Evolutionary conservation across 2,113 vertebrate genomes (phyloP), one percentile per base, ranked within the genome.

Genomic region (Thunnus thynnus): DNA sequence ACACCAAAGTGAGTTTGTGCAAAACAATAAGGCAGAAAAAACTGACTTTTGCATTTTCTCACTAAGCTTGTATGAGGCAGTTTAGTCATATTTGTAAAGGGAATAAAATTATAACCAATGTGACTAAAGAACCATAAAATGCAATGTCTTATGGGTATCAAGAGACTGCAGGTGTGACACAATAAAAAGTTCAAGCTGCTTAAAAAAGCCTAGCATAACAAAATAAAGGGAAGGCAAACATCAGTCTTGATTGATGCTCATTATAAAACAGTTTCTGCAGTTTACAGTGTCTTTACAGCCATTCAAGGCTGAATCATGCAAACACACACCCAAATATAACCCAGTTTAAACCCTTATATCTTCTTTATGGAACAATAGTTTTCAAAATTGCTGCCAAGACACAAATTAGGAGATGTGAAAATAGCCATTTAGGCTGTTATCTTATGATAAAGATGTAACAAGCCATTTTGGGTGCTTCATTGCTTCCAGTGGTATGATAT

Each of bases 1-100:
- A 76, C 66, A 78, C 41, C 68, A 76, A 61, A 80, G 54, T 71
- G 67, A 85, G 50, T 84, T 68, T 68, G 52, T 20, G 25, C 36
- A 20, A n/a, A 76, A 81, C 56, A 66, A 77, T 82, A 69, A 80
- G 16, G 50, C 56, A 74, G 36, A 68, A 20, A 13, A 72, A 65
- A 80, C 50, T 13, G 41, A 66, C 50, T 73, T 77, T 46, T 18
- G 14, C 27, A 44, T 76, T 72, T 73, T 52, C 50, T 41, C 14
- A 36, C 56, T n/a, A 25, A 78, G 81, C 69, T 57, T 62, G 30
- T 81, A 76, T 76, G 47, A 16, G 78, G 47, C 41, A 27, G n/a
- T 82, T 58, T 66, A 50, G 22, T 78, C 25, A 61, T 57, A 64
- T 68, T 68, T 81, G 83, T 46, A 65, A 41, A 20, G 20, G n/a